These are phyloP conservation scores for Torymus aiolomorphi DNA, from an alignment of 2,888 invertebrate genomes.

Conservation along the genomic window DNA sequence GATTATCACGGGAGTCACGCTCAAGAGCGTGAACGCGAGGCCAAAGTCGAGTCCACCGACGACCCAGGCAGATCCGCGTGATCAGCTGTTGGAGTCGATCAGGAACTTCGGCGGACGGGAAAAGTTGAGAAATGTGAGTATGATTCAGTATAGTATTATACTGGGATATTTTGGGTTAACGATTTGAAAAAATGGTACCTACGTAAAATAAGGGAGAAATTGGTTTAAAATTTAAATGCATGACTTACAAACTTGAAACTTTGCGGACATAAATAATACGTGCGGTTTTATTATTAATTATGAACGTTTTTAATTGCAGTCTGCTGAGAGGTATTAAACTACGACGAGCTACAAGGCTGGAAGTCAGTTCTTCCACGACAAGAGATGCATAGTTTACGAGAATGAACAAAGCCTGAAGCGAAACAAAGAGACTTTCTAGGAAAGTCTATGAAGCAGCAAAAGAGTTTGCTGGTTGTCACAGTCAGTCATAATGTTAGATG, in stretches of 20 bases:
- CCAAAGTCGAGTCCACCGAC: slow-evolving; percentile 64
- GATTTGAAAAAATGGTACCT: no score
- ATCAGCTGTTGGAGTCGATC: slow-evolving; percentile 83
- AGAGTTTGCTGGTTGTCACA: slow-evolving; percentile 45
- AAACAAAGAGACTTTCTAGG: slow-evolving; percentile 31
- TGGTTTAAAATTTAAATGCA: no score
- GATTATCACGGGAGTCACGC: slow-evolving; percentile 72
- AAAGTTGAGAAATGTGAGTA: slow-evolving; percentile 68
- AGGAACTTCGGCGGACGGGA: slow-evolving; percentile 78
- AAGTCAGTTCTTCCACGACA: slow-evolving; percentile 17
- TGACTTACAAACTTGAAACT: no score
- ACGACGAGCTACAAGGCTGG: slow-evolving; percentile 19
- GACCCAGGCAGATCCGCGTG: slow-evolving; percentile 78
- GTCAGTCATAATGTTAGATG: slow-evolving; percentile 57
- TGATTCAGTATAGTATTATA: background rate
- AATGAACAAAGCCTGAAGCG: slow-evolving; percentile 37
- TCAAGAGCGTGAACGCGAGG: slow-evolving; percentile 68
- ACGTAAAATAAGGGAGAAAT: no score
- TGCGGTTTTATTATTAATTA: no score
- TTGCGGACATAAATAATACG: no score
- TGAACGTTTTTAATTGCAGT: slow-evolving; percentile 27
- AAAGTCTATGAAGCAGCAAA: slow-evolving; percentile 27
- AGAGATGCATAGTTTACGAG: background rate
- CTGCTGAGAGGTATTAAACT: slow-evolving; percentile 39
- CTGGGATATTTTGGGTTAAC: no score